Base-by-base conservation (phyloP, 2,797 vertebrate species). In the Micromesistius poutassou region DNA sequence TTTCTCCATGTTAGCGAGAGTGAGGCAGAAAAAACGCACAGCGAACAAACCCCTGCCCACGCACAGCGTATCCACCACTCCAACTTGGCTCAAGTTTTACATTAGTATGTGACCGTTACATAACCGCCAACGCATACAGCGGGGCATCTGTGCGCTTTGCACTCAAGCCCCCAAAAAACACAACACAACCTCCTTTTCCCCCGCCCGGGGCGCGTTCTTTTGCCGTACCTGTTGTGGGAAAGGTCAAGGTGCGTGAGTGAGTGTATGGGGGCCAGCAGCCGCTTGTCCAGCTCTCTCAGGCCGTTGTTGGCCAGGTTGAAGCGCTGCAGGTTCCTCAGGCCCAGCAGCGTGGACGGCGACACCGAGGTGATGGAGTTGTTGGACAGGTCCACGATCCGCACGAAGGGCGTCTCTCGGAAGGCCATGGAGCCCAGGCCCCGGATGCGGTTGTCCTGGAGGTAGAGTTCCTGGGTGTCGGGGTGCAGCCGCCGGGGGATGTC, bases 351-450 rank as follows among this genome's bases (percentile, higher is more conserved):
- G 31, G 93, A 95, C 0, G 95, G 93, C 8, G 94, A 95, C 86
- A 99, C 83, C 4, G 85, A 90, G 40, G 96, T 95, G 83, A 99
- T 94, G 1, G 96, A 96, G 92, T 99, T 99, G 83, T 99, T 99
- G 2, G 96, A 94, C 81, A 99, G 88, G 85, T 99, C 95, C 35
- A 99, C 88, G 84, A 96, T 92, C 70, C 91, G 95, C 30, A 99
- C 95, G 7, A 92, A 74, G 0, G 96, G 93, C 6, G 95, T 94
- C 66, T 95, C 94, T 75, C 90, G 90, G 87, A 99, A 98, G 33
- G 95, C 93, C 73, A 94, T 94, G 30, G 94, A 94, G 76, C 94
- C 94, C 76, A 99, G 92, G 74, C 94, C 94, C 80, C 93, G 91
- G 87, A 99, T 97, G 4, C 88, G 95, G 76, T 99, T 99, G 71